These are phyloP conservation scores for Lepidurus arcticus DNA, from an alignment of 1,140 invertebrate genomes.

Conservation along the genomic window DNA sequence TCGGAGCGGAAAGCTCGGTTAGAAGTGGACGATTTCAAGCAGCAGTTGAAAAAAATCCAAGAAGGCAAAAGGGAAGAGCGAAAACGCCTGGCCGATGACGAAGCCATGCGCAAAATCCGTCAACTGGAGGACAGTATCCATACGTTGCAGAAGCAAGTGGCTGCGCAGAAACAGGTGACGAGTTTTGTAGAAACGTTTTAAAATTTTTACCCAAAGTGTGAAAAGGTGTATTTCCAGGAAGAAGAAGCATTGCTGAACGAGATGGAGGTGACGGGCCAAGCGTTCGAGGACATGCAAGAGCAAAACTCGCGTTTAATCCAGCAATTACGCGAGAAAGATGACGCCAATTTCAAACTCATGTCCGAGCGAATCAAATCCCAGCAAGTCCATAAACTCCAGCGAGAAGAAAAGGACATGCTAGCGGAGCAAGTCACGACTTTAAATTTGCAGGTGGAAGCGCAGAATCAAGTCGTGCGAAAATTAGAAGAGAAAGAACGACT, in stretches of 20 bases:
- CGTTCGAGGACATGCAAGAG: conserved; percentile 99
- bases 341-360: conserved; percentile 99
- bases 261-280: conserved; percentile 98
- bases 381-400: conserved; percentile 85
- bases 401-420: conserved; percentile 87
- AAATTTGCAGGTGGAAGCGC: conserved; percentile 89
- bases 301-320: conserved; percentile 94
- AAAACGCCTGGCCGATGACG: conserved; percentile 89
- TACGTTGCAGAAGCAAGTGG: conserved; percentile 51
- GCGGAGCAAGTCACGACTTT: conserved; percentile 82
- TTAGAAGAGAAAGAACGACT: conserved; percentile 95
- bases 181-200: conserved; percentile 25
- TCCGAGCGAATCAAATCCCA: conserved; percentile 96
- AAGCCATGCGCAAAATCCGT: conserved; percentile 89
- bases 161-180: conserved; percentile 67
- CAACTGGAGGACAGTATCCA: conserved; percentile 79
- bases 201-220: background rate
- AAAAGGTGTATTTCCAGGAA: conserved; percentile 60
- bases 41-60: conserved; percentile 75
- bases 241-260: conserved; percentile 96
- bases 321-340: conserved; percentile 94
- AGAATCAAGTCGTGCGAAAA: conserved; percentile 88
- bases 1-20: conserved; percentile 82
- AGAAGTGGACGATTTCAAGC: conserved; percentile 82
- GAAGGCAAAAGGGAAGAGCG: conserved; percentile 87